phyloP scores from a whole-genome alignment of 2,113 vertebrate genomes.

The Fukomys damarensis region DNA sequence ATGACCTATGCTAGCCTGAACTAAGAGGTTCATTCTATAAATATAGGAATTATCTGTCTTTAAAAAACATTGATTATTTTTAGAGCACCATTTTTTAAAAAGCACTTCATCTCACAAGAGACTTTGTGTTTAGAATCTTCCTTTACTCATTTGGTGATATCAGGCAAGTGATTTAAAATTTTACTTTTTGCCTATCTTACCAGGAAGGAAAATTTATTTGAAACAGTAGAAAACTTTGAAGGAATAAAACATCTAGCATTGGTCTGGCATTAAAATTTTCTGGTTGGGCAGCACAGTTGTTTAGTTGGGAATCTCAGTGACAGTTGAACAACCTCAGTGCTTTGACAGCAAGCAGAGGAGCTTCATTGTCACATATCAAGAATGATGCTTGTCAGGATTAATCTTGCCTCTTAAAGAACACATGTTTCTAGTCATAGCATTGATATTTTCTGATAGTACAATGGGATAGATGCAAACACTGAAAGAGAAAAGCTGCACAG shows the following conservation, averaged over 20 bases:
- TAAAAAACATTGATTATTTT: slow-evolving; percentile 53
- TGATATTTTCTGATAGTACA: slow-evolving; percentile 70
- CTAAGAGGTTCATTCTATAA: not conserved
- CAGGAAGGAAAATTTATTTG: slow-evolving; percentile 61
- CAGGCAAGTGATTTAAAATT: slow-evolving; percentile 60
- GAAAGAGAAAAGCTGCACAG: slow-evolving; percentile 66
- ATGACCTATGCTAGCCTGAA: not conserved
- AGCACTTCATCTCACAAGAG: not conserved
- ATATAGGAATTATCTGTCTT: not conserved
- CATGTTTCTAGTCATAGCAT: slow-evolving; percentile 63
- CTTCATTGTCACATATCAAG: slow-evolving; percentile 80
- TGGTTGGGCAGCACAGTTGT: slow-evolving; percentile 89
- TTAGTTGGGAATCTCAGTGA: slow-evolving; percentile 85
- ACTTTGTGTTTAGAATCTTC: slow-evolving; percentile 50
- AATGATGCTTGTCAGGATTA: slow-evolving; percentile 83
- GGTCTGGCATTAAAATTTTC: slow-evolving; percentile 94
- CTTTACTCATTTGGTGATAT: slow-evolving; percentile 67
- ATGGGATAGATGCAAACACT: slow-evolving; percentile 58
- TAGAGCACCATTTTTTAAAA: not conserved
- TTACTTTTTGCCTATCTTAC: slow-evolving; percentile 60
- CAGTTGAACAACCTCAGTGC: slow-evolving; percentile 82
- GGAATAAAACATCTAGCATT: slow-evolving; percentile 73
- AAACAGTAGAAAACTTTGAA: slow-evolving; percentile 68
- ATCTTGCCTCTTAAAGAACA: slow-evolving; percentile 68
- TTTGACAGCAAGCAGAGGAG: slow-evolving; percentile 80